These are phyloP conservation scores for Drosophila ercepeae DNA, from an alignment of 1,140 invertebrate species.

Conservation along the genomic window DNA sequence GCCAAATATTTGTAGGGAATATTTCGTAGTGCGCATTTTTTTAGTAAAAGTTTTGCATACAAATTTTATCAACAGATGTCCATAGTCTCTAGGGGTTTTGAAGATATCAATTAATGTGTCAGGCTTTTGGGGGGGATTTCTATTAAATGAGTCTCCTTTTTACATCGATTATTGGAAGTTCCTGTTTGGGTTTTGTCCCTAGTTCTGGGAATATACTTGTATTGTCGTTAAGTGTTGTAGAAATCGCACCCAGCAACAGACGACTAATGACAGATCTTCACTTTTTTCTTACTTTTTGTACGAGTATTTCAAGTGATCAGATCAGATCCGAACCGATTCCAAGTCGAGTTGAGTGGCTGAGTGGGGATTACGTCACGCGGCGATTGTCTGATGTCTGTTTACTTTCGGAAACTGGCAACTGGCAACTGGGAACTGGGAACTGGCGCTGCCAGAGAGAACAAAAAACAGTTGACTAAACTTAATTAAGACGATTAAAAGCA, in stretches of 20 bases:
- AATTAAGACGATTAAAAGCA: slow-evolving; percentile 57
- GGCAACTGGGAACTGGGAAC: no score
- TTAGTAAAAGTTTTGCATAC: no score
- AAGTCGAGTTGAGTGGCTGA: neutral
- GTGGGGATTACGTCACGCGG: slow-evolving; percentile 33
- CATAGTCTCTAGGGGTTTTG: neutral
- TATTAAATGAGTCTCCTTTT: no score
- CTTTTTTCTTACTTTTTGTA: slow-evolving; percentile 3
- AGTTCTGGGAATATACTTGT: no score
- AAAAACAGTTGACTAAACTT: slow-evolving; percentile 26
- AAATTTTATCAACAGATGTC: neutral
- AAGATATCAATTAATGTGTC: neutral
- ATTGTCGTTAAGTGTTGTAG: no score
- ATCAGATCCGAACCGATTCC: slow-evolving; percentile 6
- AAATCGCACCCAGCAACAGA: slow-evolving; percentile 16
- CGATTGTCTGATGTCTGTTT: slow-evolving; percentile 34
- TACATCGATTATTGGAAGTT: slow-evolving; percentile 9
- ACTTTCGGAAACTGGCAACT: slow-evolving; percentile 19
- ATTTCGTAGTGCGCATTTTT: slow-evolving; percentile 34
- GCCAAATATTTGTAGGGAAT: slow-evolving; percentile 16
- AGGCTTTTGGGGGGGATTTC: no score
- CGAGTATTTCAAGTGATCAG: neutral
- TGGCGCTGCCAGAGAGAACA: no score
- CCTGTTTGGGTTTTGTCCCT: no score
- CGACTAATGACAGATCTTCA: neutral